Conservation (phyloP, 2,888 invertebrate species). For the Pogonocherus hispidulus region DNA sequence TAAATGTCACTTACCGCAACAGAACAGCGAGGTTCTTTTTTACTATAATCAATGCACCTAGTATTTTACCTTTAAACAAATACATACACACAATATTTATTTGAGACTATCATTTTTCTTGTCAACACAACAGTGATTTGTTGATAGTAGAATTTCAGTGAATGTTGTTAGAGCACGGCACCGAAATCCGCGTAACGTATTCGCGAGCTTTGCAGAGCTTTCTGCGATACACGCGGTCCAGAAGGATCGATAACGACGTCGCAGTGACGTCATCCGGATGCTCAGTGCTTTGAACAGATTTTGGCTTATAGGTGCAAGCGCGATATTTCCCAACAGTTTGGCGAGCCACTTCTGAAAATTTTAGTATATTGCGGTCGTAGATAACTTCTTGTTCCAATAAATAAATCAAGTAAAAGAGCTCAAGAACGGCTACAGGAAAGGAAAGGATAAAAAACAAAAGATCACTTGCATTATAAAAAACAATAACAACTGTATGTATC, state of each 20-base stretch:
- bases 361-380: constrained; percentile 12
- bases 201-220: constrained; percentile 58
- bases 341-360: constrained; percentile 25
- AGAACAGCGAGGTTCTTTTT: constrained; percentile 53
- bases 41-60: constrained; percentile 24
- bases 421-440: too few species aligned
- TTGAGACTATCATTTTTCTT: constrained; percentile 37
- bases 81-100: constrained; percentile 41
- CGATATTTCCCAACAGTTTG: constrained; percentile 21
- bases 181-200: constrained; percentile 48
- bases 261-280: constrained; percentile 66
- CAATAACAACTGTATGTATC: too few species aligned
- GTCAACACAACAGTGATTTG: constrained; percentile 15
- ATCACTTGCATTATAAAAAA: too few species aligned
- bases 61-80: constrained; percentile 37
- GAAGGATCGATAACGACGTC: constrained; percentile 67
- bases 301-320: constrained; percentile 20
- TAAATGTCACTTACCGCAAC: constrained; percentile 56
- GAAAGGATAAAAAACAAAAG: too few species aligned
- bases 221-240: constrained; percentile 65
- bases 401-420: too few species aligned
- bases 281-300: constrained; percentile 15
- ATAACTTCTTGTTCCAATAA: too few species aligned
- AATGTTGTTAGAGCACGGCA: constrained; percentile 44
- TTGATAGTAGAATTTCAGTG: constrained; percentile 17